Evolutionary conservation across 2,113 vertebrate species (phyloP), one percentile per base, ranked within the genome.

Genomic region (Callorhinus ursinus): DNA sequence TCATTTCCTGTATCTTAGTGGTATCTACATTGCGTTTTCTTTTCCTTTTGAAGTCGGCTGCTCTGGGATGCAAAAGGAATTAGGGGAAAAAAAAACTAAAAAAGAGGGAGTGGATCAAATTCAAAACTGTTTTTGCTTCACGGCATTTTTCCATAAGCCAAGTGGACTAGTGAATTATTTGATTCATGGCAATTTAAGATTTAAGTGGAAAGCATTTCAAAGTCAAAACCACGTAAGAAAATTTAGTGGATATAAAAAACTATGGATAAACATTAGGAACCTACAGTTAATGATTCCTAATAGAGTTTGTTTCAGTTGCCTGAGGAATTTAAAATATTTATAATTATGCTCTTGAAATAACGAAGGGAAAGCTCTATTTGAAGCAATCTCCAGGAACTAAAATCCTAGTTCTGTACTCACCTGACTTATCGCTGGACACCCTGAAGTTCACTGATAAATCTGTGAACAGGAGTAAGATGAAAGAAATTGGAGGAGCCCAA

Each of bases 321-420:
- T 85, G 28, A 85, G 93, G 65, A 90, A 46, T 90, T 69, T 93
- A 36, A 97, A 94, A 74, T 92, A 88, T 85, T 96, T 92, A 42
- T 9, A 92, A 79, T 76, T 88, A 65, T 82, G 51, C 15, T 90
- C 90, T 84, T 88, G 67, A 88, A 92, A 77, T 94, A 84, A 92
- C 63, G 69, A 74, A 88, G 63, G 67, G 83, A 84, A 72, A 72
- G 15, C 36, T 88, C 33, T 69, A 93, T 97, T 83, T 88, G 55
- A 96, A 74, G 87, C 31, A 16, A 71, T 12, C 11, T 14, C 13
- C 61, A 65, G 82, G 36, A 26, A 55, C 24, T 76, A 74, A 90
- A 96, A 77, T 96, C 89, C 88, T 53, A 33, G 28, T 63, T 86
- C 61, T 87, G 16, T 55, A 69, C 22, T 94, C 49, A 59, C 19